These are phyloP conservation scores for Rhopalosiphum maidis DNA, from an alignment of 1,140 invertebrate species.

Conservation along the genomic window DNA sequence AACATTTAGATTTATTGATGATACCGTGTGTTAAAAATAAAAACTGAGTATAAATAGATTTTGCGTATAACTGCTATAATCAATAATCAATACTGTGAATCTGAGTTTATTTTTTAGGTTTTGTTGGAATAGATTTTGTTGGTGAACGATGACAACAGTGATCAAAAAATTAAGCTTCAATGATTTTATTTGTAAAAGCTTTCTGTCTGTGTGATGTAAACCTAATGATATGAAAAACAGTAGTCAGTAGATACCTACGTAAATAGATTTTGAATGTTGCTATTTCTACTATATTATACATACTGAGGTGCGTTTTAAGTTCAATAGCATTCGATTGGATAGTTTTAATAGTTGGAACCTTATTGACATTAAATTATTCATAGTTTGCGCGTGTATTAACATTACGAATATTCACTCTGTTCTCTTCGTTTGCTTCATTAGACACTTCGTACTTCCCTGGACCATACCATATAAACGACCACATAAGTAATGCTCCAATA, in stretches of 20 bases:
- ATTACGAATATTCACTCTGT: not conserved
- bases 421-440: conserved; percentile 12
- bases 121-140: too few species aligned
- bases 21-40: not conserved
- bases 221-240: not conserved
- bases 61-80: not conserved
- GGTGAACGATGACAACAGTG: not conserved
- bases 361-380: not conserved
- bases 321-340: not conserved
- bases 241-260: not conserved
- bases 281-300: not conserved
- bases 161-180: not conserved
- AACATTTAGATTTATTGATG: not conserved
- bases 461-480: not conserved
- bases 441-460: not conserved
- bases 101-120: not conserved
- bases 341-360: not conserved
- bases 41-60: not conserved
- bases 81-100: not conserved
- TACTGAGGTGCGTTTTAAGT: not conserved
- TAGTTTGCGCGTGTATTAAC: not conserved
- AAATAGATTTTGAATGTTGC: not conserved
- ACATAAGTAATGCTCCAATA: not conserved
- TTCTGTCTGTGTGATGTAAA: too few species aligned
- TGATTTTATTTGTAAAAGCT: not conserved